Evolutionary conservation across 2,113 vertebrate species (phyloP), one percentile per base, ranked within the genome.

Genomic region (Anguilla japonica): DNA sequence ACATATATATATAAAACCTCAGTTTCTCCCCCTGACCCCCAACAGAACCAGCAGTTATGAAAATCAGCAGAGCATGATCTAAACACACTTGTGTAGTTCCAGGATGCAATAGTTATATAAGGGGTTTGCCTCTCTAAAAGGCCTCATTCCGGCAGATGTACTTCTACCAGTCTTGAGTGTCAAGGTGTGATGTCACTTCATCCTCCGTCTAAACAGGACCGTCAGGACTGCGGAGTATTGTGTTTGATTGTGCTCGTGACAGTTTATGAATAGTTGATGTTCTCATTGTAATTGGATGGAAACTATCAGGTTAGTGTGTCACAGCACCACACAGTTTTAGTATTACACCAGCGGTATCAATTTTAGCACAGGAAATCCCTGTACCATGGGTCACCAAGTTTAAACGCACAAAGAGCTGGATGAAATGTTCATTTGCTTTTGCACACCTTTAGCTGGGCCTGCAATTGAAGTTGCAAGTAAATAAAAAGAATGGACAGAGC

Each of bases 401-500:
- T 83, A 29, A 40, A 39, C 29, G 39, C 53, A 83, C 53, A 83
- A 63, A 83, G 29, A 16, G 34, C 56, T 20, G 56, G 82, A 41
- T 40, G 34, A 22, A 60, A 40, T 7, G n/a, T 29, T 34, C 13
- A 13, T 11, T 20, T 34, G 46, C 14, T 20, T 63, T 41, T 34
- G 39, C 6, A 15, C 56, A 63, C 93, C 91, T 81, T 87, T 87
- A 90, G 93, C 91, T 89, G 85, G 88, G 90, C 89, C 92, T 88
- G 92, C 92, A 94, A 93, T 93, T 94, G 93, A 92, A 90, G 87
- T 92, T 90, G 89, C 85, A 90, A 89, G 82, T 56, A 93, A 94
- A 94, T 94, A 92, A 95, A 93, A 92, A 88, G 91, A 91, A 93
- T 94, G 93, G 94, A 91, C 92, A 91, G 92, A 91, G 92, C 93